Evolutionary conservation across 2,888 invertebrate species (phyloP).

Genomic region (Melangyna quadrimaculata): DNA sequence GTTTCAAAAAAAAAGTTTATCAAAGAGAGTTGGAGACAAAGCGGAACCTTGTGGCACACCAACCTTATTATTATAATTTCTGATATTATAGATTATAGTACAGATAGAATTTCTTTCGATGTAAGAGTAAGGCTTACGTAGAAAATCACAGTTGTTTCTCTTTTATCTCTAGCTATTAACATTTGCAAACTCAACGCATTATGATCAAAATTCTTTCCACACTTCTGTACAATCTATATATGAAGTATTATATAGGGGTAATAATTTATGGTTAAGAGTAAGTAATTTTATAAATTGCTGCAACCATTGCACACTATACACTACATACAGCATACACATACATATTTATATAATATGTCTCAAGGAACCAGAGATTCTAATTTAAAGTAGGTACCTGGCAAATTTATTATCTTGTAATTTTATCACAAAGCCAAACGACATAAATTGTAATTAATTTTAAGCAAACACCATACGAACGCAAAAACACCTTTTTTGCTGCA

Average conservation of each 20-base stretch:
- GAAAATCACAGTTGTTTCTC: no score
- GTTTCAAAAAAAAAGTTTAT: no score
- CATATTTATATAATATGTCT: neutral
- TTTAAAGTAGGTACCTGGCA: neutral
- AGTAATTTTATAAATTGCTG: conserved; percentile 17
- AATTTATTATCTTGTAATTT: conserved; percentile 11
- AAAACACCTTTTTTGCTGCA: neutral
- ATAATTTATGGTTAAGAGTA: neutral
- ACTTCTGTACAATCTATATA: neutral
- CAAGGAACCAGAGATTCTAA: neutral
- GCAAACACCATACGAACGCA: neutral
- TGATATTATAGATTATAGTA: no score
- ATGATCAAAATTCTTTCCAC: neutral
- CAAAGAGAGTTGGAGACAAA: no score
- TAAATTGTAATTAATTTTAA: conserved; percentile 4
- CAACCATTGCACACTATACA: neutral
- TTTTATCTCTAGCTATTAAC: no score
- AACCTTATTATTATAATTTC: no score
- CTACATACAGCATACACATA: no score
- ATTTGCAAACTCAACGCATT: neutral
- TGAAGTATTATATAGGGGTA: neutral
- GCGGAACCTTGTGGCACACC: no score
- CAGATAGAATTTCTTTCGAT: no score
- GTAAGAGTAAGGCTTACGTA: no score
- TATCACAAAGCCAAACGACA: neutral